These are phyloP conservation scores for Aricia artaxerxes DNA, from an alignment of 2,888 invertebrate genomes.

Conservation along the genomic window DNA sequence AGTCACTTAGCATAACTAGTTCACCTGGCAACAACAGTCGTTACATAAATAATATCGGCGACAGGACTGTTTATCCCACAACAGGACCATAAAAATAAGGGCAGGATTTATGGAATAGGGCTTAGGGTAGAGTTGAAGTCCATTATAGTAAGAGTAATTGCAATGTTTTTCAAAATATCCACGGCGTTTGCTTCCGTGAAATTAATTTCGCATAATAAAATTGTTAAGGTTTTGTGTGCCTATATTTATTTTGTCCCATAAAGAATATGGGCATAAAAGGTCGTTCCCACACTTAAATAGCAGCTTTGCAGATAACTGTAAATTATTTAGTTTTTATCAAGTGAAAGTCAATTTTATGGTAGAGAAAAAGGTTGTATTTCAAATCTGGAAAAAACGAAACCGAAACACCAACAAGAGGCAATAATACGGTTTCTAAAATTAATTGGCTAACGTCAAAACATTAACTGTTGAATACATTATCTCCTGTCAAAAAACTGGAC, in stretches of 20 bases:
- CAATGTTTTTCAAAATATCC: slow-evolving; percentile 27
- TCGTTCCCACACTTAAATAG: not conserved
- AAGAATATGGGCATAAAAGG: no score
- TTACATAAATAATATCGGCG: slow-evolving; percentile 75
- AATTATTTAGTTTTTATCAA: not conserved
- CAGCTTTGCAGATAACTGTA: not conserved
- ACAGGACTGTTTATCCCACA: slow-evolving; percentile 67
- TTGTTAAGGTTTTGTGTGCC: not conserved
- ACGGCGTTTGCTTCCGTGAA: not conserved
- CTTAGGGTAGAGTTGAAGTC: slow-evolving; percentile 31
- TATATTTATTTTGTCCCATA: not conserved
- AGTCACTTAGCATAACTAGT: slow-evolving; percentile 72
- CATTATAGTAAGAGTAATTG: slow-evolving; percentile 31
- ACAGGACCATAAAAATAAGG: slow-evolving; percentile 52
- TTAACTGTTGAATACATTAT: no score
- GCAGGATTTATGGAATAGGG: slow-evolving; percentile 21
- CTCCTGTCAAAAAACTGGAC: no score
- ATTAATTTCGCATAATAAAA: not conserved
- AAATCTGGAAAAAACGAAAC: no score
- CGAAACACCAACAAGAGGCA: no score
- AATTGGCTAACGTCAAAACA: no score
- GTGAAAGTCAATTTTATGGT: no score
- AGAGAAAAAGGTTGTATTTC: no score
- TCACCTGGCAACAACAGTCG: slow-evolving; percentile 74
- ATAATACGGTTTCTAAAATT: no score